A percentile compares a stretch with the other conserved stretches of the same genome.
Evolutionary conservation across 2,113 vertebrate genomes (phyloP).

Genomic region (Melanotaenia duboulayi): DNA sequence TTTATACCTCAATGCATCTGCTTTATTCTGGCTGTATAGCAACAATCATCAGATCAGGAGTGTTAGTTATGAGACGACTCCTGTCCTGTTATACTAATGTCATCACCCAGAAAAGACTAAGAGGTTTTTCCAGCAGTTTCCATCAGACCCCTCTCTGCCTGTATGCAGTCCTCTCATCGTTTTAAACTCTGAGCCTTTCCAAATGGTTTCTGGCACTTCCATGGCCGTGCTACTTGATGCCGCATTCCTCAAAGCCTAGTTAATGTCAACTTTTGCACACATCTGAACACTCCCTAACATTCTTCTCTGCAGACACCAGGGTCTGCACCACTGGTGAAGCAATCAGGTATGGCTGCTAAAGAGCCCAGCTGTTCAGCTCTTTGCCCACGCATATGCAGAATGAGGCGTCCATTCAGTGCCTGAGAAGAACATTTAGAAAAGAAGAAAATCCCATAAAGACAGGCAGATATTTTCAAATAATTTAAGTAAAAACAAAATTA

Average conservation of each 20-base stretch:
- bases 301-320: conserved; percentile 60
- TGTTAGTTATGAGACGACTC: conserved; percentile 10
- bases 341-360: conserved; percentile 68
- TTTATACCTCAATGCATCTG: conserved; percentile 9
- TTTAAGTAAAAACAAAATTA: not conserved
- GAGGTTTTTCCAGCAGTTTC: not conserved
- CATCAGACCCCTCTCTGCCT: not conserved
- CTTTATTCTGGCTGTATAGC: conserved; percentile 10
- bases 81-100: conserved; percentile 8
- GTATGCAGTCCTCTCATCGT: not conserved
- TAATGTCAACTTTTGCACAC: conserved; percentile 65
- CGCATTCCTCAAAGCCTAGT: conserved; percentile 62
- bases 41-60: conserved; percentile 25
- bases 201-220: conserved; percentile 49
- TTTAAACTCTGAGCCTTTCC: conserved; percentile 20
- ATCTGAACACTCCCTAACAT: conserved; percentile 69
- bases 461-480: too few species aligned
- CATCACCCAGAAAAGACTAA: not conserved
- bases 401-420: conserved; percentile 15
- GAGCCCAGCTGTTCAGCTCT: conserved; percentile 50
- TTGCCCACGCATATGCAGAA: conserved; percentile 21
- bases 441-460: not conserved
- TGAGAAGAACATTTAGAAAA: conserved; percentile 4
- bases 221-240: conserved; percentile 45
- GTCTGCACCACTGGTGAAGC: conserved; percentile 52